These are phyloP conservation scores for Nicator chloris DNA, from an alignment of 2,113 vertebrate genomes.

Conservation along the genomic window DNA sequence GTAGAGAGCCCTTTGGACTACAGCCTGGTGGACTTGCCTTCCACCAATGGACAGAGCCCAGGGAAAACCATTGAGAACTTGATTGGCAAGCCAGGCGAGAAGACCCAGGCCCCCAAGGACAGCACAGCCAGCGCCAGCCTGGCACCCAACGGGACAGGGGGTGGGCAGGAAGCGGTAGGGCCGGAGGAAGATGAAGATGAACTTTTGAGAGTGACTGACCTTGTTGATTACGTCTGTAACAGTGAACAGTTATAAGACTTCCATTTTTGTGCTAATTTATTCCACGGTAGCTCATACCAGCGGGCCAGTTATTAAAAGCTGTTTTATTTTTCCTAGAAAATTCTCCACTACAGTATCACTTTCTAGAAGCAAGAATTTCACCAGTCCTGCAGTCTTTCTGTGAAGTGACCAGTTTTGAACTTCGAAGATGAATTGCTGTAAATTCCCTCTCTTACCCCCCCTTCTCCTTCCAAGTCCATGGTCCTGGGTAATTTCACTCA, in stretches of 20 bases:
- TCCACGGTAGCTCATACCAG: slow-evolving; percentile 85
- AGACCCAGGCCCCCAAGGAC: slow-evolving; percentile 81
- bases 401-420: slow-evolving; percentile 82
- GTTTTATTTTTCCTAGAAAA: slow-evolving; percentile 84
- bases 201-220: slow-evolving; percentile 95
- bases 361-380: slow-evolving; percentile 81
- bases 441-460: slow-evolving; percentile 72
- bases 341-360: slow-evolving; percentile 79
- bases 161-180: slow-evolving; percentile 77
- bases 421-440: slow-evolving; percentile 76
- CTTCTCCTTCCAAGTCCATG: slow-evolving; percentile 77
- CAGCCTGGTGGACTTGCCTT: slow-evolving; percentile 80
- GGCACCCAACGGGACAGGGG: slow-evolving; percentile 84
- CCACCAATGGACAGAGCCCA: slow-evolving; percentile 88
- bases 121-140: slow-evolving; percentile 70
- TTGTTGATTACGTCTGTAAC: slow-evolving; percentile 95
- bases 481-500: slow-evolving; percentile 77
- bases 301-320: slow-evolving; percentile 84
- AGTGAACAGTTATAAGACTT: slow-evolving; percentile 93
- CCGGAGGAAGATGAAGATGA: slow-evolving; percentile 95
- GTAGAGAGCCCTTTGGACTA: slow-evolving; percentile 84
- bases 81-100: slow-evolving; percentile 77
- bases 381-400: slow-evolving; percentile 79
- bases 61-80: slow-evolving; percentile 84
- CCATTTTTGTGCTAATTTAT: slow-evolving; percentile 84